Evolutionary conservation across 2,113 vertebrate species (phyloP), one percentile per base, ranked within the genome.

Genomic region (Empidonax traillii): DNA sequence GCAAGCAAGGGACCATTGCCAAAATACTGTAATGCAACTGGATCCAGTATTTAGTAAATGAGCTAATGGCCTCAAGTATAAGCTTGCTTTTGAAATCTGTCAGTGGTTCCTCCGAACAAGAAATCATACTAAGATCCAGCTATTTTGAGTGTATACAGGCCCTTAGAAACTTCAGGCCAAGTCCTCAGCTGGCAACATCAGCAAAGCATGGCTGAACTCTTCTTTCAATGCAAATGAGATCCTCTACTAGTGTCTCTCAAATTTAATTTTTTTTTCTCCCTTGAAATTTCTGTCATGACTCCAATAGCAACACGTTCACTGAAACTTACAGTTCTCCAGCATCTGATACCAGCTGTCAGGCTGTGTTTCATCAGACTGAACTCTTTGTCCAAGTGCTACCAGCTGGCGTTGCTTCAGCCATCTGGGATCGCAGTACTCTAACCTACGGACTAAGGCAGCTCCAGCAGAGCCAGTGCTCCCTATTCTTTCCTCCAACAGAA

Each of bases 311-410:
- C 80, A 87, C 37, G 2, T 88, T 84, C 58, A 58, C 33, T 85
- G 69, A 91, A 92, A 96, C 92, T 90, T 84, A 17, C 28, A 93
- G 27, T 89, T 92, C 92, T 95, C 90, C 88, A 87, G 73, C 82
- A 85, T 85, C 87, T 85, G 93, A 83, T 91, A 92, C 95, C 97
- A 97, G 97, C 94, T 97, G 93, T 92, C 97, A 80, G 76, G 87
- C 94, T 96, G 66, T 17, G 84, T 89, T 90, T 90, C 92, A 76
- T 97, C 93, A 84, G 85, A 84, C 41, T 89, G 84, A 95, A 89
- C 92, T 95, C 91, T 96, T 86, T 85, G 23, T 81, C 94, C 94
- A 94, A 90, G 88, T 92, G 87, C 92, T 94, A 95, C 95, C 96
- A 97, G 97, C 94, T 95, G 96, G 97, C 71, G 1, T 61, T 24